Percentiles rank a stretch among this genome's conserved stretches.
phyloP scores from a whole-genome alignment of 2,888 invertebrate species.

The Caenorhabditis drosophilae region DNA sequence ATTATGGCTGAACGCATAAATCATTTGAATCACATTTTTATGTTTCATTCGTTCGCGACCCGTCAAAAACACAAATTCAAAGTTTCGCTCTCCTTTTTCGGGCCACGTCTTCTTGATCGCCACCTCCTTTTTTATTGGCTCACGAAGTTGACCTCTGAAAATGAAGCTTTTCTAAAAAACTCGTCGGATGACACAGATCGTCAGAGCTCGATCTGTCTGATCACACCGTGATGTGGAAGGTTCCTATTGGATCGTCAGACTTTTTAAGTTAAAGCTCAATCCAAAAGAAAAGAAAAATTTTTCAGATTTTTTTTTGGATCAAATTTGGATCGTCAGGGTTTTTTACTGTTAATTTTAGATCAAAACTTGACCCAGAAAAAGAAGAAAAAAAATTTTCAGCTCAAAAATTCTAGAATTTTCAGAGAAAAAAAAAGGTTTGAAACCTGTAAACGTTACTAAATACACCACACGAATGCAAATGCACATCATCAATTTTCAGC shows the following conservation, averaged over 20 bases:
- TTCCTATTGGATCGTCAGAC: too few species aligned
- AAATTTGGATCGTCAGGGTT: too few species aligned
- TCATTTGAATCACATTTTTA: conserved; percentile 51
- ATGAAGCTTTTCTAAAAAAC: background rate
- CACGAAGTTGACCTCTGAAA: conserved; percentile 32
- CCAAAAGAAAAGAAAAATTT: too few species aligned
- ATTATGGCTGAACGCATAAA: conserved; percentile 47
- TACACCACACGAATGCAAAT: conserved; percentile 42
- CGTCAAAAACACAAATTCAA: conserved; percentile 44
- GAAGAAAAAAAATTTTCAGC: too few species aligned
- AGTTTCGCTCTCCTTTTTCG: conserved; percentile 32
- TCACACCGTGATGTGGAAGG: too few species aligned
- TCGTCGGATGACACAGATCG: background rate
- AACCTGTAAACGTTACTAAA: conserved; percentile 49
- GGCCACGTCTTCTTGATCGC: conserved; percentile 62
- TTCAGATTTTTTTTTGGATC: too few species aligned
- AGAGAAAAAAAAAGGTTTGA: too few species aligned
- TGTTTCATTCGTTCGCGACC: conserved; percentile 43
- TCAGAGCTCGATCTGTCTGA: too few species aligned
- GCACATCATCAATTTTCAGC: conserved; percentile 43
- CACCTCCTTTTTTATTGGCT: conserved; percentile 41
- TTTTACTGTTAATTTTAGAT: too few species aligned
- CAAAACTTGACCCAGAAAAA: too few species aligned
- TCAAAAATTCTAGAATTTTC: too few species aligned
- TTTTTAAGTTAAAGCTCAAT: too few species aligned